phyloP scores from a whole-genome alignment of 2,888 invertebrate genomes.

The Alentia gelatinosa region DNA sequence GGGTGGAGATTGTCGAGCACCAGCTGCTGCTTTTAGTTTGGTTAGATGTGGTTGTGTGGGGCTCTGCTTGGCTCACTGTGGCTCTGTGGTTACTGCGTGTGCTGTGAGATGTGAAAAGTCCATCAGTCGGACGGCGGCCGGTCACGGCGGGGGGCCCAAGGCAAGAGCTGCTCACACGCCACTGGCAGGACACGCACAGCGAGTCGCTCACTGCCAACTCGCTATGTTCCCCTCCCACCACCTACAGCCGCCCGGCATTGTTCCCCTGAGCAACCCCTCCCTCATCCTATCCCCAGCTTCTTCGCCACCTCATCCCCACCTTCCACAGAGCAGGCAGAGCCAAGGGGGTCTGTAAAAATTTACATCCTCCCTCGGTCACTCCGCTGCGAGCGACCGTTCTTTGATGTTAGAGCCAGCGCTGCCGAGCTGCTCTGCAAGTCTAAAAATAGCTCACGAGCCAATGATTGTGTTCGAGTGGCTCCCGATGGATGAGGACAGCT shows the following conservation, averaged over 20 bases:
- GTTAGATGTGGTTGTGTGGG: too few relatives aligned
- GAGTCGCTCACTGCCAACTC: neutral
- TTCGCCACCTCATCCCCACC: neutral
- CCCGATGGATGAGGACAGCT: conserved; percentile 6
- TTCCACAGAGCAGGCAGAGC: neutral
- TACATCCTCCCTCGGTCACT: neutral
- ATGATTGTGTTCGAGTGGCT: conserved; percentile 23
- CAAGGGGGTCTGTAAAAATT: neutral
- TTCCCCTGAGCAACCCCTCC: neutral
- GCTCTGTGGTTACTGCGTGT: too few relatives aligned
- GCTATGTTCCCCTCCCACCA: neutral
- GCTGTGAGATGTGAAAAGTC: too few relatives aligned
- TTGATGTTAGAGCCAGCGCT: neutral
- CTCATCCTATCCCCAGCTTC: neutral
- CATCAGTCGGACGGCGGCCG: too few relatives aligned
- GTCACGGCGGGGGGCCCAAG: neutral
- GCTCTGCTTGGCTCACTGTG: too few relatives aligned
- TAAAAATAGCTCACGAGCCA: conserved; percentile 9
- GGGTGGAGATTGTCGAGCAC: too few relatives aligned
- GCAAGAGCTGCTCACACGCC: neutral
- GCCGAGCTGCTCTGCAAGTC: neutral
- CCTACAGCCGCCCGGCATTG: neutral
- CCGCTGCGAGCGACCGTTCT: neutral
- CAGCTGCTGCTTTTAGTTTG: too few relatives aligned
- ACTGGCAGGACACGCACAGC: neutral